These are phyloP conservation scores for Oostethus manadensis DNA, from an alignment of 2,113 vertebrate genomes.

Conservation along the genomic window DNA sequence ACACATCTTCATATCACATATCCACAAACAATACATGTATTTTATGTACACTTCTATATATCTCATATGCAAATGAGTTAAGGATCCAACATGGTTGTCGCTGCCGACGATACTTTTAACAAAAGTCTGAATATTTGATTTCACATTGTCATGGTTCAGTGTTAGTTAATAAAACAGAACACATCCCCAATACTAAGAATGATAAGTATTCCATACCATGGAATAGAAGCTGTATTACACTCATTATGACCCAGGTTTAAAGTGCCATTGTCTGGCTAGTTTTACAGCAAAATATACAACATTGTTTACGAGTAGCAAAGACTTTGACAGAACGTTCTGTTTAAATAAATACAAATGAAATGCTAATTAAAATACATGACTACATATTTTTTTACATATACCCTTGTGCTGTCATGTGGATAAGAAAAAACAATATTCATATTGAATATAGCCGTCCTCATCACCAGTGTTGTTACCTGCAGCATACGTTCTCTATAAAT, in stretches of 20 bases:
- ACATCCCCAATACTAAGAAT: background rate
- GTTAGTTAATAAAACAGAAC: slow-evolving; percentile 8
- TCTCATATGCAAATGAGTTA: slow-evolving; percentile 4
- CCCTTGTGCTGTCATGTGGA: no score
- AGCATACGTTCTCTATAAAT: slow-evolving; percentile 14
- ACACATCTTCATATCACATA: slow-evolving; percentile 34
- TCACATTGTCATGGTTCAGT: slow-evolving; percentile 40
- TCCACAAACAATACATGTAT: slow-evolving; percentile 23
- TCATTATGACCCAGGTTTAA: background rate
- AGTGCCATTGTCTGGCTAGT: slow-evolving; percentile 7
- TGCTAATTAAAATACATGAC: no score
- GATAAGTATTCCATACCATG: no score
- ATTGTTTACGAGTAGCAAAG: background rate
- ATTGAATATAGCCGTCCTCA: background rate
- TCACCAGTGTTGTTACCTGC: slow-evolving; percentile 15
- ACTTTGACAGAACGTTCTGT: no score
- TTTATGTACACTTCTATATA: slow-evolving; percentile 47
- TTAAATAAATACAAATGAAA: no score
- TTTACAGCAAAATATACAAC: background rate
- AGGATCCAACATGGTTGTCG: slow-evolving; percentile 1
- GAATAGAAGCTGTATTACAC: slow-evolving; percentile 18
- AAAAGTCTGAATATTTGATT: slow-evolving; percentile 13
- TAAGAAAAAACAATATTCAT: no score
- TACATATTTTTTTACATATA: no score
- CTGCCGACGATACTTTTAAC: background rate